These are phyloP conservation scores for Forbesichthys agassizii DNA, from an alignment of 2,113 vertebrate genomes.

Conservation along the genomic window DNA sequence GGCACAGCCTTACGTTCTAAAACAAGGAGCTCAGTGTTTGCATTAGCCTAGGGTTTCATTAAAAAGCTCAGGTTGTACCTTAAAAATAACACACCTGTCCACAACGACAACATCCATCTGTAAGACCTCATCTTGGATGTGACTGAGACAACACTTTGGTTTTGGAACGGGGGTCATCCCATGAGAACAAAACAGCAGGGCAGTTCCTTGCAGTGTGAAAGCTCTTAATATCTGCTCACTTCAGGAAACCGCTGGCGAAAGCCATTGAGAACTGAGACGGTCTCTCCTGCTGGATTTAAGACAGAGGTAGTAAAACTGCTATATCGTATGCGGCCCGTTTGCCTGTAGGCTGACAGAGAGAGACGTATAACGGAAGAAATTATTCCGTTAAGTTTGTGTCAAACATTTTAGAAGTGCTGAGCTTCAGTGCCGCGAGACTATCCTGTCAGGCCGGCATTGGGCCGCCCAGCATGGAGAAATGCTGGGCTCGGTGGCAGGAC, in stretches of 20 bases:
- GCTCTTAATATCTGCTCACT: neutral
- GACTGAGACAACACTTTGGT: neutral
- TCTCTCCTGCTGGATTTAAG: conserved; percentile 21
- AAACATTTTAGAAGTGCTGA: too few relatives aligned
- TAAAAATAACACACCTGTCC: conserved; percentile 15
- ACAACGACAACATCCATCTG: neutral
- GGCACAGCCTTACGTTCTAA: conserved; percentile 6
- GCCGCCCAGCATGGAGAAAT: too few relatives aligned
- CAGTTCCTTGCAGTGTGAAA: conserved; percentile 18
- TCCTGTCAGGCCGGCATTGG: too few relatives aligned
- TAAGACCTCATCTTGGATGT: neutral
- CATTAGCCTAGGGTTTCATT: conserved; percentile 13
- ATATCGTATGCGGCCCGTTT: conserved; percentile 39
- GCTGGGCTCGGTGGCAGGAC: too few relatives aligned
- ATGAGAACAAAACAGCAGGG: conserved; percentile 9
- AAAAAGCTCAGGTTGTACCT: conserved; percentile 21
- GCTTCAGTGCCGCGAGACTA: too few relatives aligned
- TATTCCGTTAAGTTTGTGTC: too few relatives aligned
- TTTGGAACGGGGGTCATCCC: conserved; percentile 3
- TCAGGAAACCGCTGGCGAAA: neutral
- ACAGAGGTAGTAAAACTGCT: conserved; percentile 28
- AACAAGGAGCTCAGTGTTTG: conserved; percentile 18
- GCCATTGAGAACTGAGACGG: neutral
- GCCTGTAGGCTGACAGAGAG: conserved; percentile 52
- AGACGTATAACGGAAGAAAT: neutral